These are phyloP conservation scores for Cecidostiba fungosa DNA, from an alignment of 2,888 invertebrate species.

Conservation along the genomic window DNA sequence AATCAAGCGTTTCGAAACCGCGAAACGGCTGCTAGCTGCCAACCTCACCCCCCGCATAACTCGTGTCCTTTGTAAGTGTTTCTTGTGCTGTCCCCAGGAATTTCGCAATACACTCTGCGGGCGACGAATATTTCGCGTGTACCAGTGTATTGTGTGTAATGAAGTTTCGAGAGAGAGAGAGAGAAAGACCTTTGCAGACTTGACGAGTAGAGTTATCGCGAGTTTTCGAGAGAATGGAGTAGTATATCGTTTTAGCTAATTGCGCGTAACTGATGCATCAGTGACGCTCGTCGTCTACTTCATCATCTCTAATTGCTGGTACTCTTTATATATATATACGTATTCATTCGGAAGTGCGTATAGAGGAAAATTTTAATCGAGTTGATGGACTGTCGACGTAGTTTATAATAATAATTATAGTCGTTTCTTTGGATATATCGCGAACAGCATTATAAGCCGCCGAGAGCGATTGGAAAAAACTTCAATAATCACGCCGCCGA, in stretches of 20 bases:
- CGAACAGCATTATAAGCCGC: neutral
- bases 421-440: too few species aligned
- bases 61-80: conserved; percentile 37
- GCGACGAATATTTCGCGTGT: conserved; percentile 29
- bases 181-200: neutral
- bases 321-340: too few species aligned
- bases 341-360: neutral
- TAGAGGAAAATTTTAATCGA: too few species aligned
- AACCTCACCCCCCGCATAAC: conserved; percentile 35
- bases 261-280: neutral
- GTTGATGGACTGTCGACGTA: too few species aligned
- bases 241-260: conserved; percentile 3
- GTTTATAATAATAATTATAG: too few species aligned
- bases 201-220: neutral
- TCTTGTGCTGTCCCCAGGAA: conserved; percentile 31
- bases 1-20: conserved; percentile 59
- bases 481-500: neutral
- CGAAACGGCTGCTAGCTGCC: conserved; percentile 42
- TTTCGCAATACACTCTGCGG: conserved; percentile 36
- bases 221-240: neutral
- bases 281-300: neutral
- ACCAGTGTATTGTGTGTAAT: conserved; percentile 13
- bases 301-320: neutral
- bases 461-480: neutral
- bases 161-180: conserved; percentile 27